phyloP scores from a whole-genome alignment of 2,113 vertebrate species.

The Odontesthes bonariensis region DNA sequence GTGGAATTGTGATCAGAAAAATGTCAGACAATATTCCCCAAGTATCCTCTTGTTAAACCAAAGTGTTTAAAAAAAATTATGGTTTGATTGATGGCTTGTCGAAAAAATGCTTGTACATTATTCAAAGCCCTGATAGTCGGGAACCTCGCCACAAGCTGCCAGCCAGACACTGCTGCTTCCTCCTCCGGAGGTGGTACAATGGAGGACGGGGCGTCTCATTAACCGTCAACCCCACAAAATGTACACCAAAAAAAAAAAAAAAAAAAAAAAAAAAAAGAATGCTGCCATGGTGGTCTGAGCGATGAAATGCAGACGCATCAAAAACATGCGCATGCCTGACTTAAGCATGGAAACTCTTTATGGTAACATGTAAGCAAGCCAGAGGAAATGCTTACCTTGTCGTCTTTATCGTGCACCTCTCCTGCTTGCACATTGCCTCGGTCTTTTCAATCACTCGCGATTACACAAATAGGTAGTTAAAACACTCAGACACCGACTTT shows the following conservation, averaged over 20 bases:
- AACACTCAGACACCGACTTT: slow-evolving; percentile 38
- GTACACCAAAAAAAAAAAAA: slow-evolving; percentile 31
- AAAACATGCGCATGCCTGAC: slow-evolving; percentile 29
- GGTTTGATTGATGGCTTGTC: slow-evolving; percentile 48
- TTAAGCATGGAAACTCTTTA: slow-evolving; percentile 35
- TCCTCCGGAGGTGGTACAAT: slow-evolving; percentile 37
- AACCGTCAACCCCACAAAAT: slow-evolving; percentile 30
- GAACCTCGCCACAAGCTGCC: slow-evolving; percentile 39
- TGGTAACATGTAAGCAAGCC: slow-evolving; percentile 5
- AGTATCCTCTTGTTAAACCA: background rate
- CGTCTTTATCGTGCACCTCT: background rate
- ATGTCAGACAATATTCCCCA: slow-evolving; percentile 5
- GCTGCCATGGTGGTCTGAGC: slow-evolving; percentile 52
- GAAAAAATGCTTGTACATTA: slow-evolving; percentile 34
- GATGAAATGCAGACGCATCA: slow-evolving; percentile 29
- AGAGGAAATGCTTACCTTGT: slow-evolving; percentile 51
- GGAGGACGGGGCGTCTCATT: slow-evolving; percentile 45
- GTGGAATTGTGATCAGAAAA: slow-evolving; percentile 15
- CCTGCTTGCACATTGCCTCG: slow-evolving; percentile 1
- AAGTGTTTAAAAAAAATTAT: background rate
- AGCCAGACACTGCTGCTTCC: slow-evolving; percentile 32
- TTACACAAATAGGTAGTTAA: slow-evolving; percentile 9
- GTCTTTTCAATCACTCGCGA: slow-evolving; percentile 34
- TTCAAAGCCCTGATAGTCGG: slow-evolving; percentile 40
- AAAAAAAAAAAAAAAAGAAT: slow-evolving; percentile 42